Percentiles rank a stretch among this genome's conserved stretches.
Evolutionary conservation across 64 coral and sea anemone species (phyloP).

Genomic region (Montipora cactus): DNA sequence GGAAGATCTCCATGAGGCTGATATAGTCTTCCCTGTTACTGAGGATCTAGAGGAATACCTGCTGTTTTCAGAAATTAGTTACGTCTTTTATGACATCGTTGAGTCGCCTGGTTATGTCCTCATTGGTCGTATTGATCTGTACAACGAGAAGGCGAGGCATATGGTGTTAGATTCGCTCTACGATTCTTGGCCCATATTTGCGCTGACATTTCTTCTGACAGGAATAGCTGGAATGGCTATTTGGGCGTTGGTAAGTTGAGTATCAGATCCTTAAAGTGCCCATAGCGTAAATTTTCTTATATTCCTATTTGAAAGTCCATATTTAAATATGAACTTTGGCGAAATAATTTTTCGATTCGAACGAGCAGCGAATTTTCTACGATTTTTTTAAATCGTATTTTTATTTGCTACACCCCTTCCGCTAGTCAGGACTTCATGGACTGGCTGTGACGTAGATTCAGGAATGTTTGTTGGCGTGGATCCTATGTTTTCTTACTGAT

Average conservation of each 20-base stretch:
- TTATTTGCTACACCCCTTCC: no score
- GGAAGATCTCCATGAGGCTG: not conserved
- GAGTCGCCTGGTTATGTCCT: constrained; percentile 6
- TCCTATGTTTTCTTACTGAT: no score
- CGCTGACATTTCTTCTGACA: constrained; percentile 20
- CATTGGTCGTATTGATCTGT: constrained; percentile 33
- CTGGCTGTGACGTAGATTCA: no score
- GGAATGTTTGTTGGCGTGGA: no score
- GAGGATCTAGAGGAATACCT: not conserved
- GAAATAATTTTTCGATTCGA: no score
- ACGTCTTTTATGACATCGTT: constrained; percentile 11
- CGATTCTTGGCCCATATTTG: constrained; percentile 65
- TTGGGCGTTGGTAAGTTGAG: constrained; percentile 55
- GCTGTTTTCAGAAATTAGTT: not conserved
- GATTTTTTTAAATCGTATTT: no score
- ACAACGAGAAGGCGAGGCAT: constrained; percentile 19
- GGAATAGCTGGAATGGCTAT: constrained; percentile 61
- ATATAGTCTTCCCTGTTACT: constrained; percentile 43
- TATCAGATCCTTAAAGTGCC: not conserved
- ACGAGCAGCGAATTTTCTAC: no score
- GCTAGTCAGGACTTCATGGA: no score
- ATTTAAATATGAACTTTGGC: no score
- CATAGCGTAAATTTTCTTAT: no score
- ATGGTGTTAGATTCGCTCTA: constrained; percentile 9
- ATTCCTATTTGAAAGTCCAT: no score